phyloP scores from a whole-genome alignment of 1,140 invertebrate genomes.

The Aphelinus atriplicis region DNA sequence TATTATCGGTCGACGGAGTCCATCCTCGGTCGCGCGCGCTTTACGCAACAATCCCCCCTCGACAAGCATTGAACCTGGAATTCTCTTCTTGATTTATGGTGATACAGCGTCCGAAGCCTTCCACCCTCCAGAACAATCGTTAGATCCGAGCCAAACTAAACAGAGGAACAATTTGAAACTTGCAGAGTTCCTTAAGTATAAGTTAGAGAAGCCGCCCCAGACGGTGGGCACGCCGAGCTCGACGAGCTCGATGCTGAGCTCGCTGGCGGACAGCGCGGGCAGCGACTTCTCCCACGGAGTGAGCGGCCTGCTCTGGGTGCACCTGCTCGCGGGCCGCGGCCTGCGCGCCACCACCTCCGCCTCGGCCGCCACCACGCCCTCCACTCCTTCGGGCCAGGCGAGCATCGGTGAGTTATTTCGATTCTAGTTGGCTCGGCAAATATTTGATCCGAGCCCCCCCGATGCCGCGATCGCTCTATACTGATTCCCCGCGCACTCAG shows the following conservation, averaged over 20 bases:
- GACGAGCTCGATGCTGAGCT: slow-evolving; percentile 62
- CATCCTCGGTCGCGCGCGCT: too few relatives aligned
- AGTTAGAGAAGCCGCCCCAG: slow-evolving; percentile 81
- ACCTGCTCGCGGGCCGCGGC: slow-evolving; percentile 88
- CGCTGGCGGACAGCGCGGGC: slow-evolving; percentile 56
- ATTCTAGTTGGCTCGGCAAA: too few relatives aligned
- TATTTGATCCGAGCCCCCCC: too few relatives aligned
- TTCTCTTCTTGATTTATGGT: too few relatives aligned
- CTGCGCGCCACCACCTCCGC: slow-evolving; percentile 81
- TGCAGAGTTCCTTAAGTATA: slow-evolving; percentile 90
- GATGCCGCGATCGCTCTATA: too few relatives aligned
- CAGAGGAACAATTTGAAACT: not conserved
- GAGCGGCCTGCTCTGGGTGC: slow-evolving; percentile 91
- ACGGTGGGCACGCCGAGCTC: slow-evolving; percentile 66
- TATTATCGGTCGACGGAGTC: too few relatives aligned
- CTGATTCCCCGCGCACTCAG: too few relatives aligned
- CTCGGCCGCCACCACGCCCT: slow-evolving; percentile 72
- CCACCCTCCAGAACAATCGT: too few relatives aligned
- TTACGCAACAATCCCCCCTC: too few relatives aligned
- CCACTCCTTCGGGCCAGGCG: slow-evolving; percentile 70
- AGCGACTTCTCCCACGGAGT: slow-evolving; percentile 73
- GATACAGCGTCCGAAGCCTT: too few relatives aligned
- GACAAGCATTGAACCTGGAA: too few relatives aligned
- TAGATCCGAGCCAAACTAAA: too few relatives aligned
- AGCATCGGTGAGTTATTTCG: slow-evolving; percentile 52